Base-by-base conservation (phyloP, 2,797 vertebrate genomes). In the Acanthornis magna region DNA sequence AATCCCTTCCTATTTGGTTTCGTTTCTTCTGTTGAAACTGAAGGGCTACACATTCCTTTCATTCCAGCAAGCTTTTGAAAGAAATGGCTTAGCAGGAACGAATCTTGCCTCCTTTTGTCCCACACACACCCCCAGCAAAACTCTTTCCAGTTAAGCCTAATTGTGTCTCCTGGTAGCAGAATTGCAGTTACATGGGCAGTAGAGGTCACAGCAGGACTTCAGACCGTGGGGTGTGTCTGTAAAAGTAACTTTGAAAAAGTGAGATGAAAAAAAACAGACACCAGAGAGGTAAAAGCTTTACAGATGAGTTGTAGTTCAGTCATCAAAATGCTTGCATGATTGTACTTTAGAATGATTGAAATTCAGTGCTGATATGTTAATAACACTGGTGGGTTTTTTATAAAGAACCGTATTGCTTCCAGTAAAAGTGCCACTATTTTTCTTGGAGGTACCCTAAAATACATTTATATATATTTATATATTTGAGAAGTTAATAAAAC, bases 141-240 rank as follows among this genome's bases (percentile, higher is more conserved):
- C 7, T 42, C 38, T 77, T 80, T 53, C 54, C 5, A 21, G 51
- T 71, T 34, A 36, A 13, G 18, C 18, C 11, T 32, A n/a, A 40
- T 40, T n/a, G 10, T 67, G 40, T 48, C 22, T 89, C 19, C 6
- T 40, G 47, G 58, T 38, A 50, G 58, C 23, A 55, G 10, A 84
- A 42, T 47, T 86, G 85, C 82, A 62, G 40, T 81, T 78, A 9
- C 14, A 4, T 26, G 26, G 55, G 51, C 79, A 92, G 68, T 14
- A 65, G 79, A 76, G 71, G 45, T 90, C 90, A 78, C 93, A 89
- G 79, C 66, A 91, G 82, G 50, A 78, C 58, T 88, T 84, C 34
- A 18, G 54, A 40, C 16, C 43, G 38, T 0, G 0, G 13, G 11
- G 4, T 57, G 8, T 53, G 29, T 43, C 68, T 91, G 25, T 67